phyloP scores from a whole-genome alignment of 2,797 vertebrate species.

The Pithecia hirsuta region DNA sequence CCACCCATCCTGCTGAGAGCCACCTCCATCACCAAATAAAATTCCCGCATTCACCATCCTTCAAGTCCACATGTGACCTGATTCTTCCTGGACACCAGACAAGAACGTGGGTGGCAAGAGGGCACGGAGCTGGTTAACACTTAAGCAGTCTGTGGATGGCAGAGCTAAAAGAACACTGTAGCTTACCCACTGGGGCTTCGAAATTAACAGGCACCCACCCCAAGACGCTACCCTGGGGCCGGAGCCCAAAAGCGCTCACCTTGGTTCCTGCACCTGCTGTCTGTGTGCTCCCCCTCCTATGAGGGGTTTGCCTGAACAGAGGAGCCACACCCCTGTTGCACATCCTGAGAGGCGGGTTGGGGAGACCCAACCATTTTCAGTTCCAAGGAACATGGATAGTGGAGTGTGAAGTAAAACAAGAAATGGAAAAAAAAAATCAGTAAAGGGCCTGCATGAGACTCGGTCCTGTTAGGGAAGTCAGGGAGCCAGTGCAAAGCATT shows the following conservation, averaged over 20 bases:
- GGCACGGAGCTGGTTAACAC: background rate
- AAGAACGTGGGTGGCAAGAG: background rate
- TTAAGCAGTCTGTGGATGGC: background rate
- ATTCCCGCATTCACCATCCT: background rate
- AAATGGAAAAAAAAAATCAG: background rate
- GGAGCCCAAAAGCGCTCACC: background rate
- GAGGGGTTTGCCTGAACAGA: background rate
- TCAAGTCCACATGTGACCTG: background rate
- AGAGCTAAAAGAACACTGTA: background rate
- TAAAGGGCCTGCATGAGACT: background rate
- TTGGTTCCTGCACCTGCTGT: background rate
- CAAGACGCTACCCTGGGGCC: background rate
- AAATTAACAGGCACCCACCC: background rate
- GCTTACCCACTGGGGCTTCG: background rate
- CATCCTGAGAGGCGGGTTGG: background rate
- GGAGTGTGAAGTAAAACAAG: accelerated
- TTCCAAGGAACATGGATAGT: background rate
- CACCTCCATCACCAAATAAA: background rate
- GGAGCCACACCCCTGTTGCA: background rate
- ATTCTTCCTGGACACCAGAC: background rate
- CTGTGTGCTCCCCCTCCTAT: background rate
- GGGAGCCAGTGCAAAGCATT: accelerated
- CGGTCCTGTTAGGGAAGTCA: background rate
- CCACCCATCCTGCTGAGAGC: background rate
- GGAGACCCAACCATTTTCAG: background rate